These are phyloP conservation scores for Hydrozoanthus tunicans DNA, from an alignment of 64 coral and sea anemone genomes.

Conservation along the genomic window DNA sequence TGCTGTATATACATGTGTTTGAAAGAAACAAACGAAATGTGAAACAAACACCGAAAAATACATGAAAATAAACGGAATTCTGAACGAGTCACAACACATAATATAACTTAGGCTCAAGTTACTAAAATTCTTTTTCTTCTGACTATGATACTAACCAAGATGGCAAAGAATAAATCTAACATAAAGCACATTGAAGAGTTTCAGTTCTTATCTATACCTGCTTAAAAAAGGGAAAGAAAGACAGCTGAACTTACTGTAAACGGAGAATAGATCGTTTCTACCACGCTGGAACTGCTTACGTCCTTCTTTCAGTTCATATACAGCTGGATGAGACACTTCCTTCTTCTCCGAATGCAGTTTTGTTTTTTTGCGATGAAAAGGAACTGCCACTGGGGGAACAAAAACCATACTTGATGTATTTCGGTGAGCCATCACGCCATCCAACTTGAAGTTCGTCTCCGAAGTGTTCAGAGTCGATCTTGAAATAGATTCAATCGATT, in stretches of 20 bases:
- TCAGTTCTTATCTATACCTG: neutral
- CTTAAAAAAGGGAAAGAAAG: neutral
- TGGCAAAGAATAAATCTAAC: neutral
- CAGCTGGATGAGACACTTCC: constrained; percentile 61
- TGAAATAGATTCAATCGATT: constrained; percentile 70
- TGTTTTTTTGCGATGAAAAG: constrained; percentile 72
- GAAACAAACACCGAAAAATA: constrained; percentile 42
- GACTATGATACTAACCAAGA: neutral
- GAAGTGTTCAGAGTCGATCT: constrained; percentile 65
- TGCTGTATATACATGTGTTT: neutral
- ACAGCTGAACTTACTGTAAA: constrained; percentile 73
- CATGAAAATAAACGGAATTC: constrained; percentile 19
- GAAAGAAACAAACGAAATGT: constrained; percentile 29
- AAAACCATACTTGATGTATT: constrained; percentile 73
- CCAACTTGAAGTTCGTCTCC: constrained; percentile 56
- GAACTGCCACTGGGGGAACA: constrained; percentile 66
- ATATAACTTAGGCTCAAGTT: neutral
- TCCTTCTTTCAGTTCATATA: constrained; percentile 73
- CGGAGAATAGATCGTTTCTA: constrained; percentile 73
- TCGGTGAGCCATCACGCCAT: constrained; percentile 67
- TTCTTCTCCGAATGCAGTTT: constrained; percentile 65
- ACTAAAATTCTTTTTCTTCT: neutral
- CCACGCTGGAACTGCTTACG: constrained; percentile 53
- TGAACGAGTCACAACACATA: constrained; percentile 7
- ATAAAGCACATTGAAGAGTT: neutral